Conservation (phyloP, 2,113 vertebrate genomes). For the Ciconia boyciana region DNA sequence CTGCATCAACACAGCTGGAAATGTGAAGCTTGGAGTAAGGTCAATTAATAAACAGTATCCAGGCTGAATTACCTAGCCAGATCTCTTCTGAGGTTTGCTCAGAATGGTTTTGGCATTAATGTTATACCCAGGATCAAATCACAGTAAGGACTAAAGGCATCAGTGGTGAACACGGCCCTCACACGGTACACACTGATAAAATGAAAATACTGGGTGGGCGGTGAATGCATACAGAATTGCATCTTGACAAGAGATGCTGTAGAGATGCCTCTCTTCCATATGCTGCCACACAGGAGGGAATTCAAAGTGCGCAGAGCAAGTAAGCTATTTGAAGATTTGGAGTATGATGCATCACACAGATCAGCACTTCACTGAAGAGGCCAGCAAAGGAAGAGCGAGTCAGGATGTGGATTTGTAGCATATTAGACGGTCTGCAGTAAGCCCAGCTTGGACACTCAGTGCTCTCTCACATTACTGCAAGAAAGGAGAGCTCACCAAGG, state of each 20-base stretch:
- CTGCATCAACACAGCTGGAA: neutral
- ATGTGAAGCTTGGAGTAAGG: neutral
- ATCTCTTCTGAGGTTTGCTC: neutral
- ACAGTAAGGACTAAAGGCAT: neutral
- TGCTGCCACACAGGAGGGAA: neutral
- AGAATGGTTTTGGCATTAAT: neutral
- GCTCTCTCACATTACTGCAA: neutral
- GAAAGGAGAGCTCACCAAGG: neutral
- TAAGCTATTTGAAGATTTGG: neutral
- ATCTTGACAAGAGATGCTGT: neutral
- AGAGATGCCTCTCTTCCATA: neutral
- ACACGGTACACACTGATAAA: neutral
- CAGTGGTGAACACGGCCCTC: neutral
- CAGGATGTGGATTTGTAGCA: neutral
- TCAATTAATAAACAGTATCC: neutral
- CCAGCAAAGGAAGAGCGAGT: rapidly evolving
- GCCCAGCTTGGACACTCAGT: neutral
- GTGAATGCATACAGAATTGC: neutral
- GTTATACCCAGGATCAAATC: neutral
- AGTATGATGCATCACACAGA: neutral
- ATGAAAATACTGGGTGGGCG: rapidly evolving
- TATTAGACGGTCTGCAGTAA: neutral
- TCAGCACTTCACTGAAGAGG: neutral
- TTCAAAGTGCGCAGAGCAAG: neutral
- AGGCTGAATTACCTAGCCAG: neutral